Percentiles rank a stretch among this genome's conserved stretches.
These are phyloP conservation scores for Sarcophilus harrisii DNA, from an alignment of 2,797 vertebrate genomes.

Conservation along the genomic window DNA sequence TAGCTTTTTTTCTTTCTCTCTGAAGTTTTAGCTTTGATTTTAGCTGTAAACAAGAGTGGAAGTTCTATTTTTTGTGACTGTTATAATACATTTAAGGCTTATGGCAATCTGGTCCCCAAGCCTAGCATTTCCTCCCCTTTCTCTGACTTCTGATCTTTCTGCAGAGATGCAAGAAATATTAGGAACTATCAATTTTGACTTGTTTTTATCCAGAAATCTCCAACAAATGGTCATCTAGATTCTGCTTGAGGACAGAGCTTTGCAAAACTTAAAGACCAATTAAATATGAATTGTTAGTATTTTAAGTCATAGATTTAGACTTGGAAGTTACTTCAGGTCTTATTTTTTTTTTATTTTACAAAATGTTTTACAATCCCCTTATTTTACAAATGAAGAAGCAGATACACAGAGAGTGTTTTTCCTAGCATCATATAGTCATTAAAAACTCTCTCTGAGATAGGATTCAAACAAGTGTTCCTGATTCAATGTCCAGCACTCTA, in stretches of 20 bases:
- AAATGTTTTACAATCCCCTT: background rate
- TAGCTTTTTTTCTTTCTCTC: conserved; percentile 59
- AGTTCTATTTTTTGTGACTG: background rate
- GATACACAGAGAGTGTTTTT: background rate
- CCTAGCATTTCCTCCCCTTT: background rate
- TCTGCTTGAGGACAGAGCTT: background rate
- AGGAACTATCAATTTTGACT: background rate
- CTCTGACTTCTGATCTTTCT: background rate
- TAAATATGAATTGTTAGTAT: background rate
- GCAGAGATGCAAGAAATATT: background rate
- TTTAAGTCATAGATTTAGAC: background rate
- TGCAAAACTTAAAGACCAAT: background rate
- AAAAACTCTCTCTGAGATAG: background rate
- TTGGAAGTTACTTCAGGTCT: background rate
- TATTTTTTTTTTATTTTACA: background rate
- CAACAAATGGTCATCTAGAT: background rate
- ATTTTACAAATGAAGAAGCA: background rate
- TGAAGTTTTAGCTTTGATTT: conserved; percentile 51
- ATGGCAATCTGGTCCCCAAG: background rate
- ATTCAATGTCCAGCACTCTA: background rate
- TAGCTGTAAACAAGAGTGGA: conserved; percentile 34
- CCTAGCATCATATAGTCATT: background rate
- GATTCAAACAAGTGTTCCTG: background rate
- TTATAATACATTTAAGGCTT: background rate
- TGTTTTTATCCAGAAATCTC: background rate